phyloP scores from a whole-genome alignment of 2,888 invertebrate species.

The Mamestra brassicae region DNA sequence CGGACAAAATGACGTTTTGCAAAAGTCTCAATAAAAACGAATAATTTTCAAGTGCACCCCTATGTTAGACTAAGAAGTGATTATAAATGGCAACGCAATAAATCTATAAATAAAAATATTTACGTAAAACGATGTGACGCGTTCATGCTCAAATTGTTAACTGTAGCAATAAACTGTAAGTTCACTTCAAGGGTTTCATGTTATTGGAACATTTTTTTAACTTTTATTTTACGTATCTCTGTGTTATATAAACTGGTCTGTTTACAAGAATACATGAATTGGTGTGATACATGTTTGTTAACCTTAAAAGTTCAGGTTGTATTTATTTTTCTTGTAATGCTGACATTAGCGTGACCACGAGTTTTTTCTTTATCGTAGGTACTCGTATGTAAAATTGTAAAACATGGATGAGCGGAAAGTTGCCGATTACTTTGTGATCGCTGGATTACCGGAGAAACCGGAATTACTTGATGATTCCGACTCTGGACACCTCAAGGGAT shows the following conservation, averaged over 20 bases:
- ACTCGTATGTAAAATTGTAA: conserved; percentile 66
- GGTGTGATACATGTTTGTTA: conserved; percentile 48
- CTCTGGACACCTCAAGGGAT: conserved; percentile 95
- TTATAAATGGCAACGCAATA: conserved; percentile 67
- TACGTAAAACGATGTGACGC: conserved; percentile 69
- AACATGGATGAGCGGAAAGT: conserved; percentile 96
- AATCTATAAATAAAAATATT: conserved; percentile 62
- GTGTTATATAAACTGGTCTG: conserved; percentile 66
- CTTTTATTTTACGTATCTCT: conserved; percentile 57
- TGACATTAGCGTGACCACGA: conserved; percentile 64
- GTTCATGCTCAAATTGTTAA: conserved; percentile 69
- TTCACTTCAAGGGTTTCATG: conserved; percentile 82
- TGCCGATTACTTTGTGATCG: conserved; percentile 99
- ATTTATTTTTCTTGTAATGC: conserved; percentile 68
- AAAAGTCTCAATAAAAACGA: conserved; percentile 70
- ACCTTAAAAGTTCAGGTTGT: conserved; percentile 64
- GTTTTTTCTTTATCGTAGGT: conserved; percentile 70
- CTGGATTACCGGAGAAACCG: conserved; percentile 96
- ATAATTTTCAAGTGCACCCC: conserved; percentile 64
- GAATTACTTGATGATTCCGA: conserved; percentile 95
- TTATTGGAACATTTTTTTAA: conserved; percentile 71
- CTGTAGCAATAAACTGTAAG: conserved; percentile 78
- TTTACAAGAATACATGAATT: conserved; percentile 46
- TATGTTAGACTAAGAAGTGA: conserved; percentile 53
- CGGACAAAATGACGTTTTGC: conserved; percentile 75